Evolutionary conservation across 2,888 invertebrate species (phyloP), one percentile per base, ranked within the genome.

Genomic region (Azorinus chamasolen): DNA sequence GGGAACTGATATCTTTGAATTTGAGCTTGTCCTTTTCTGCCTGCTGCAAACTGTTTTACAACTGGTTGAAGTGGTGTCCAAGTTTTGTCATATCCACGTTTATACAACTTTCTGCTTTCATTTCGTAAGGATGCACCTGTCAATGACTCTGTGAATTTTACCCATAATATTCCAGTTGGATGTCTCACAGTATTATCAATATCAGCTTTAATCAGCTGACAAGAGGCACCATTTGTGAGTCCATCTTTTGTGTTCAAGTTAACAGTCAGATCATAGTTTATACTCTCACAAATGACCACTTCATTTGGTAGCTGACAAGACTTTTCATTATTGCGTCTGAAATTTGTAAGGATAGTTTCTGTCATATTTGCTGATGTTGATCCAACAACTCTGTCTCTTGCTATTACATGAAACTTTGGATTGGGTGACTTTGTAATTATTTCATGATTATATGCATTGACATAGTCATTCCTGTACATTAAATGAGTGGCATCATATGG

Each of bases 221-320:
- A 76, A 41, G 71, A 65, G 14, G 77, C 72, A n/a, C 81, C 84
- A 81, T 84, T 84, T 10, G 73, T 80, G 18, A 83, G 45, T 6
- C 83, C 83, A 81, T 81, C 83, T 25, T 68, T 53, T 37, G 72
- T 74, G 43, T 74, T 62, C 37, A 83, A 12, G 57, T 83, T 83
- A n/a, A 73, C 48, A 20, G 65, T 69, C 14, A 79, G 10, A 48
- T 78, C 80, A 72, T 69, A 74, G 27, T 37, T 39, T 18, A 80
- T 57, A 18, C 72, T 72, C 45, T 62, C 54, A 37, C 61, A 55
- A 5, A 75, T 41, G 48, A 51, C 43, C 14, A 76, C 27, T 22
- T 48, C 22, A 37, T 51, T 71, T 18, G 54, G 27, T 14, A 80
- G 50, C 58, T 71, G 71, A n/a, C n/a, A n/a, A 53, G 25, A 65